Conservation (phyloP, 2,797 vertebrate genomes). For the Astyanax mexicanus region DNA sequence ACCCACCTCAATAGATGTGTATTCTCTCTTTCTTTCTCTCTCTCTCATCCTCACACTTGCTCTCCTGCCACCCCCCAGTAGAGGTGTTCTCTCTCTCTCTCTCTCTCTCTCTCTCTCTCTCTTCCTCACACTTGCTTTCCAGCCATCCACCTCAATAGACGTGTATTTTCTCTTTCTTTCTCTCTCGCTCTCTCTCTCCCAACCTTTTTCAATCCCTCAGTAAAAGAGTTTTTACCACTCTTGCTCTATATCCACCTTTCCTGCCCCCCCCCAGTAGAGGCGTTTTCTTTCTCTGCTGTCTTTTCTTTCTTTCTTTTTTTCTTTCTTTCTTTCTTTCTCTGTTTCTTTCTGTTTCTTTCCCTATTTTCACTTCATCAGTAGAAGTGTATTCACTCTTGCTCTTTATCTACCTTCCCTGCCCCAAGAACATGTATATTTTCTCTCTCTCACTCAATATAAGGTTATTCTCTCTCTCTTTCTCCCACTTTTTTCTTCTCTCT, state of each 20-base stretch:
- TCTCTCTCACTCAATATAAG: neutral
- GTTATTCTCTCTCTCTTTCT: neutral
- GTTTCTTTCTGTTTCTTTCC: neutral
- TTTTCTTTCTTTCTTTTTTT: neutral
- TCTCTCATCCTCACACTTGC: conserved; percentile 18
- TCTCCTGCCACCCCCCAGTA: no score
- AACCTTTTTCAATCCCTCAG: conserved; percentile 1
- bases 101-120: conserved; percentile 10
- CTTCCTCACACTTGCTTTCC: neutral
- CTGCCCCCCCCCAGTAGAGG: no score
- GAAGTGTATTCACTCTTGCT: neutral
- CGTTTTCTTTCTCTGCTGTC: conserved; percentile 11
- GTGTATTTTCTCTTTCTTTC: neutral
- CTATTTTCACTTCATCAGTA: neutral
- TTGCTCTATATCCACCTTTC: neutral
- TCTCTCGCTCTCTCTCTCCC: conserved; percentile 13
- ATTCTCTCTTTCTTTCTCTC: neutral
- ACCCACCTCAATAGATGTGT: neutral
- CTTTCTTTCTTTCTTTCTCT: conserved; percentile 8
- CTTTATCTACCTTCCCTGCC: neutral
- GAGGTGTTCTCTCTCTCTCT: conserved; percentile 11
- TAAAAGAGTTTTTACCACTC: no score
- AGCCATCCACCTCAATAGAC: no score
- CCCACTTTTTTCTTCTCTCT: no score
- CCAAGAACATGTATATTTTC: neutral